Evolutionary conservation across 2,113 vertebrate species (phyloP), one percentile per base, ranked within the genome.

Genomic region (Anolis carolinensis): DNA sequence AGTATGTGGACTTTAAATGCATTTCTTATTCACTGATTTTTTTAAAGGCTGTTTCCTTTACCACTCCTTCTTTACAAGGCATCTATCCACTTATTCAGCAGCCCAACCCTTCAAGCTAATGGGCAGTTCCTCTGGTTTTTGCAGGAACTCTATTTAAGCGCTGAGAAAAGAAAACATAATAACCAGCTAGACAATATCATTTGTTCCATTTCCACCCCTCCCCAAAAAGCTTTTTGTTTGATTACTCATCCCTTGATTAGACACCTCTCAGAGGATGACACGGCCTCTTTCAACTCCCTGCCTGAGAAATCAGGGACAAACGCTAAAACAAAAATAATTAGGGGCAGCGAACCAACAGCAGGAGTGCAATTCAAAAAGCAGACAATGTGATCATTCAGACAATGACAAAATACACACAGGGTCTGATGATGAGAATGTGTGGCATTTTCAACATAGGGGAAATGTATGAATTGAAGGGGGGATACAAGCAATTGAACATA

Each of bases 291-390:
- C 91, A 95, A 88, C 87, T 90, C 88, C 89, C 91, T 93, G 88
- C 92, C 90, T 87, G 81, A 88, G 91, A 92, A 92, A 90, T 80
- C 85, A 91, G 88, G 94, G 90, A 89, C 90, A 90, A 30, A 87
- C 83, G 75, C 92, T 94, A 89, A 93, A 94, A 93, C 86, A 94
- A 93, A 95, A 94, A 90, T 92, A 94, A 94, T 94, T 93, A 94
- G 90, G 81, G 92, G 55, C 81, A 91, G 94, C 89, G 83, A 93
- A 87, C 75, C 91, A 91, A 91, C 92, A 89, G 88, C 81, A 71
- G 86, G 90, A 91, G 89, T 93, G 89, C 92, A 88, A 89, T 82
- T 85, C 88, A 92, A 92, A 86, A 88, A 79, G 76, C 68, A 94
- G 91, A 85, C 86, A 85, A 86, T 68, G 85, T 79, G 87, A 89